Percentiles rank a stretch among this genome's conserved stretches.
Evolutionary conservation across 2,797 vertebrate genomes (phyloP).

Genomic region (Lacerta viridis): DNA sequence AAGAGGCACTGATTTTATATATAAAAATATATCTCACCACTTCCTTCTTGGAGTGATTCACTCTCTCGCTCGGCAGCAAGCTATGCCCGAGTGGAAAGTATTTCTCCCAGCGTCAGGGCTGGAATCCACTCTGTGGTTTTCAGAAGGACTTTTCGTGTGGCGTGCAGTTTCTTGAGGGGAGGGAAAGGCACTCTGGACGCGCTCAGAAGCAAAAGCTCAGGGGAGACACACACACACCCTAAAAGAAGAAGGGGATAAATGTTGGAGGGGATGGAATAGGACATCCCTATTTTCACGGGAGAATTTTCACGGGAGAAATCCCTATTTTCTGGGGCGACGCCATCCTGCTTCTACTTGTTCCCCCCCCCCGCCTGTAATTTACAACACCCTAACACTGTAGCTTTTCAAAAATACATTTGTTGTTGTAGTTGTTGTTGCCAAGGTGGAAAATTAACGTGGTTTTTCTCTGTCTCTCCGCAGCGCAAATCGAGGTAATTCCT

Average conservation of each 20-base stretch:
- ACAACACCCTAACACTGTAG: not conserved
- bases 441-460: not conserved
- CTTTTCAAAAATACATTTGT: too few relatives aligned
- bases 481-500: constrained; percentile 95
- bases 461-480: constrained; percentile 66
- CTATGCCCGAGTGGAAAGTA: constrained; percentile 23
- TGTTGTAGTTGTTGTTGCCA: not conserved
- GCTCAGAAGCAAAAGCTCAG: not conserved
- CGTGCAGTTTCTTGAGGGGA: not conserved
- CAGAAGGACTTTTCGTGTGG: not conserved
- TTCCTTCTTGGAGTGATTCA: constrained; percentile 25
- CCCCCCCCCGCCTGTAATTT: too few relatives aligned
- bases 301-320: too few relatives aligned
- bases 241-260: too few relatives aligned
- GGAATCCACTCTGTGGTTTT: not conserved
- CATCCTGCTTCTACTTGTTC: too few relatives aligned
- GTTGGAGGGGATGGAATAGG: too few relatives aligned
- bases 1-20: not conserved
- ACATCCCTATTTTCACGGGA: too few relatives aligned
- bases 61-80: not conserved
- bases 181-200: not conserved
- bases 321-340: too few relatives aligned
- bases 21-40: not conserved
- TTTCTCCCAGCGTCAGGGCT: not conserved
- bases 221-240: not conserved